Conservation (phyloP, 2,888 invertebrate species). For the Trachelus iudaicus region DNA sequence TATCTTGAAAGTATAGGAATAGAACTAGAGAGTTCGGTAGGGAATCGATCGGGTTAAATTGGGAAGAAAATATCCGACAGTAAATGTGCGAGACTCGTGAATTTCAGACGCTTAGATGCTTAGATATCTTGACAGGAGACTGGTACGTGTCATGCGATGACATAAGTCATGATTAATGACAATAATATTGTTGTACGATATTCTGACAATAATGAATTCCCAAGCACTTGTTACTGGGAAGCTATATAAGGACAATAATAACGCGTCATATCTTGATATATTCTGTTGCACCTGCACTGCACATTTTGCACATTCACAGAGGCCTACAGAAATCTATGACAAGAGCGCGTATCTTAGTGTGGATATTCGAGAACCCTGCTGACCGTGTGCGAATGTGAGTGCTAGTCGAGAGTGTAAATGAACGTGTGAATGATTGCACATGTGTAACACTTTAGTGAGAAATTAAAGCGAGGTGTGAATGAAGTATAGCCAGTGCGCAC, state of each 20-base stretch:
- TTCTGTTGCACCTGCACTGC: conserved; percentile 33
- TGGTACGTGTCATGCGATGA: neutral
- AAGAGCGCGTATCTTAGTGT: neutral
- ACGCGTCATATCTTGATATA: neutral
- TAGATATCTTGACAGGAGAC: neutral
- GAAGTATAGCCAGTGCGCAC: neutral
- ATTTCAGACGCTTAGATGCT: neutral
- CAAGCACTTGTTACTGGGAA: neutral
- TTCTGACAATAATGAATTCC: neutral
- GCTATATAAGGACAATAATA: neutral
- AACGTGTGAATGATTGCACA: neutral
- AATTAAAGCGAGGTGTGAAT: neutral
- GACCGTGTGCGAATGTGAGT: neutral
- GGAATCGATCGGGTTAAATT: neutral
- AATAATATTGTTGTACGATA: neutral
- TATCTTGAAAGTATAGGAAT: conserved; percentile 40
- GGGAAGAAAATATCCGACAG: neutral
- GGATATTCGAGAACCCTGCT: neutral
- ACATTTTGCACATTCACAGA: conserved; percentile 42
- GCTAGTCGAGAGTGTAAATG: neutral
- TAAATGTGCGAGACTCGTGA: neutral
- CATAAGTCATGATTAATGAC: neutral
- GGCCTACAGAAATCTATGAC: conserved; percentile 9
- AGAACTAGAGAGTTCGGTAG: conserved; percentile 10
- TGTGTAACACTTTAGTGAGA: neutral